Evolutionary conservation across 2,888 invertebrate genomes (phyloP), one percentile per base, ranked within the genome.

Genomic region (Melipona beecheii): DNA sequence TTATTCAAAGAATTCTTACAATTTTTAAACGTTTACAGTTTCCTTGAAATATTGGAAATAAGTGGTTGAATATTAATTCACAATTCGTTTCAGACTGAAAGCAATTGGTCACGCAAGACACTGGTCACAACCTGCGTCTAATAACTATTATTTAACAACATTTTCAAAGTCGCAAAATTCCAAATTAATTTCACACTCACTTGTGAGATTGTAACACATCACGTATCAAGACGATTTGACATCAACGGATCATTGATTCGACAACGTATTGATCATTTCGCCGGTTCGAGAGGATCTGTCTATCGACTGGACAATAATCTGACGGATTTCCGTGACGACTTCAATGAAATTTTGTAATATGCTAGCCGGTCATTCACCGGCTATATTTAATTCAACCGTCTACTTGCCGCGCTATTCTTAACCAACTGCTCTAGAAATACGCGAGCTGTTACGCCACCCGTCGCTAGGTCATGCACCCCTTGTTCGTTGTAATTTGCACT

Each of bases 321-420:
- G 36, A 6, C 62, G 62, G 66, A 81, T 83, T 79, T 86, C 74
- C 87, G 86, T 85, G 85, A 84, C 81, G 85, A 84, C 81, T 89
- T 88, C 81, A 86, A 90, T 91, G 88, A 89, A 92, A 92, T 90
- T 92, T 92, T 87, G 88, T 89, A 89, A 90, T 90, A 89, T 86
- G 87, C 86, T 91, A 90, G 88, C 75, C 91, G 92, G 93, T 92
- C 93, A 87, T 93, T 92, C 92, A 91, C 91, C 92, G 90, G 78
- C 89, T 92, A 93, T 92, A 91, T 92, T 92, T 93, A 93, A 93
- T 93, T 92, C 93, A 93, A 85, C 89, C 92, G 92, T 93, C 92
- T 92, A 91, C 92, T 91, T 87, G 89, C 86, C 86, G 89, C 84
- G 91, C 93, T 94, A 93, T 93, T 94, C 92, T 93, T 92, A 91